These are phyloP conservation scores for Eupleurogrammus muticus DNA, from an alignment of 2,797 vertebrate species.

Conservation along the genomic window DNA sequence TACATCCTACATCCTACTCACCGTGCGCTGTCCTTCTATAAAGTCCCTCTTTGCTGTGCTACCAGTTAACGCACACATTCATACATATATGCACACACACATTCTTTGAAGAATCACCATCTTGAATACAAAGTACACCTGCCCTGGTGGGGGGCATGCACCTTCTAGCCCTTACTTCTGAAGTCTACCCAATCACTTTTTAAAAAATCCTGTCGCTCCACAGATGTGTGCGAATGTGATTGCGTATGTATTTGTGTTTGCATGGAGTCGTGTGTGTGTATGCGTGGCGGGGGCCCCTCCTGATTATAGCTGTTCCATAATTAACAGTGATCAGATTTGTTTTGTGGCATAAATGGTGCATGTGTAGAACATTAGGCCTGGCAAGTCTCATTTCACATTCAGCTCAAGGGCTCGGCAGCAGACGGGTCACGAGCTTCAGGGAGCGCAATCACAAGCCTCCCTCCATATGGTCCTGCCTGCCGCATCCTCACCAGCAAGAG, in stretches of 20 bases:
- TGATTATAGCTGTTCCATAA: conserved; percentile 98
- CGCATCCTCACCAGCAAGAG: conserved; percentile 90
- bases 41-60: conserved; percentile 61
- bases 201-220: conserved; percentile 35
- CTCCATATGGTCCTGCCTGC: conserved; percentile 98
- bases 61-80: conserved; percentile 51
- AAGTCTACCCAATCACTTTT: conserved; percentile 43
- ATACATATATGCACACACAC: conserved; percentile 68
- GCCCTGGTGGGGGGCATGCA: conserved; percentile 82
- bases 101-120: conserved; percentile 65
- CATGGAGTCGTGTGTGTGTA: conserved; percentile 32
- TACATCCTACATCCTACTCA: conserved; percentile 56
- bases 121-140: conserved; percentile 76
- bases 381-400: conserved; percentile 98
- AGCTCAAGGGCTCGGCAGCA: conserved; percentile 98
- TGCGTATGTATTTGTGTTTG: conserved; percentile 40
- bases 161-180: conserved; percentile 41
- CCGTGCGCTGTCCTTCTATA: conserved; percentile 64
- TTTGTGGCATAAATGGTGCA: conserved; percentile 99
- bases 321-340: conserved; percentile 99
- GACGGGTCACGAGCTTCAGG: conserved; percentile 99
- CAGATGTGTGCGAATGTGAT: conserved; percentile 40
- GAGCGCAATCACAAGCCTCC: conserved; percentile 97
- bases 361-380: conserved; percentile 99
- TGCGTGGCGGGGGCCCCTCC: conserved; percentile 75